Evolutionary conservation across 1,140 invertebrate genomes (phyloP), one percentile per base, ranked within the genome.

Genomic region (Choristoneura fumiferana): DNA sequence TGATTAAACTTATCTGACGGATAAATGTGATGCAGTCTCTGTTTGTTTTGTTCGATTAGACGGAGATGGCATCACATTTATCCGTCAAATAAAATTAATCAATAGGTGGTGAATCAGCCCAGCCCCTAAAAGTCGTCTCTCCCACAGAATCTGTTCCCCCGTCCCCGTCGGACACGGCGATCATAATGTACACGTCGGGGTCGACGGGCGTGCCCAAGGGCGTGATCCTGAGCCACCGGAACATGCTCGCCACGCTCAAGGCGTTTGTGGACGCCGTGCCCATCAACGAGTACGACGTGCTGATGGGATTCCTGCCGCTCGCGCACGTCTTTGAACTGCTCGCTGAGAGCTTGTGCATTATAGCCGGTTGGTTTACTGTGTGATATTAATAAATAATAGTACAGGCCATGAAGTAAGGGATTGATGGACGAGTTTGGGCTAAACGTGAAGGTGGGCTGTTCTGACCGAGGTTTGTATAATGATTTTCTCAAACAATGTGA

Each of bases 271-370:
- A 96, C 76, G 93, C 94, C 38, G 93, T 97, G 12, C 82, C 91
- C 22, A 93, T 95, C 45, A 91, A 84, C 76, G 82, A 92, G 0
- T 92, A 93, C 60, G 98, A 99, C 79, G 91, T 96, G 10, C 96
- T 98, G 68, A 94, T 99, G 79, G 98, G 96, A 36, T 99, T 98
- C 88, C 91, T 99, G 56, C 98, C 98, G 8, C 90, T 99, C 45
- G 98, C 98, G 38, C 99, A 99, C 89, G 98, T 99, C 1, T 96
- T 99, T 69, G 99, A 99, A 89, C 91, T 99, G 38, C 92, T 97
- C 45, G 93, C 94, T 8, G 95, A 96, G 74, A 94, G 92, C 67
- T 91, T 94, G 9, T 95, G 94, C 71, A 89, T 95, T 36, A 84
- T 94, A 37, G 92, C 91, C n/a, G 89, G 88, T 89, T 66, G 22